Base-by-base conservation (phyloP, 2,113 vertebrate species). In the Benthochromis sp. region DNA sequence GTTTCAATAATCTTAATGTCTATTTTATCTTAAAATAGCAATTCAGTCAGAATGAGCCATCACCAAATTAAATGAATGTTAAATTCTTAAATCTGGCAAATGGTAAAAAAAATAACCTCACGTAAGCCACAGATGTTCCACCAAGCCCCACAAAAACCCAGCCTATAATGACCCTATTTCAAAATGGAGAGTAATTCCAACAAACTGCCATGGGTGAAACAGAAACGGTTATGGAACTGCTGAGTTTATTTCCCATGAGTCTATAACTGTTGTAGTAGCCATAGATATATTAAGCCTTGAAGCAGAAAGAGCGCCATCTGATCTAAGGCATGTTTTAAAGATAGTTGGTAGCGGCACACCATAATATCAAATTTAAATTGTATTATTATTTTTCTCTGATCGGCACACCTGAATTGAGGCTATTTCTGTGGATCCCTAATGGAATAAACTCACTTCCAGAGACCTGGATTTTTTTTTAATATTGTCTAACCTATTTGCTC, bases 211-310 rank as follows among this genome's bases (percentile, higher is more conserved):
- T 61, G 59, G 90, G 90, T 90, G 91, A 89, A 92, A 78, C 76
- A 82, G 80, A 90, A 87, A 92, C 57, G 8, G 90, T 90, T 87
- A 86, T 92, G 59, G 90, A 92, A 83, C 79, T 11, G 53, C 93
- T 16, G 87, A 87, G 61, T 92, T 94, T 94, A 95, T 95, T 95
- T 95, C 95, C 93, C 94, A 82, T 27, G 95, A 92, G 94, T 90
- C 85, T 83, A 88, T 92, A 90, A 92, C 83, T 29, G 61, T 84
- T 81, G 86, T 92, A 93, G 91, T 84, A 93, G 88, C 90, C 82
- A 83, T 82, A 88, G 90, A 92, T 82, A 91, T 94, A 93, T 95
- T 91, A 89, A 57, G 88, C 85, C 92, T 93, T 12, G 78, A 78
- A 90, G 93, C 94, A 89, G 82, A 66, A 89, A 90, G 69, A 21